Percentiles rank a stretch among this genome's conserved stretches.
Evolutionary conservation across 2,113 vertebrate species (phyloP).

Genomic region (Xiphophorus maculatus): DNA sequence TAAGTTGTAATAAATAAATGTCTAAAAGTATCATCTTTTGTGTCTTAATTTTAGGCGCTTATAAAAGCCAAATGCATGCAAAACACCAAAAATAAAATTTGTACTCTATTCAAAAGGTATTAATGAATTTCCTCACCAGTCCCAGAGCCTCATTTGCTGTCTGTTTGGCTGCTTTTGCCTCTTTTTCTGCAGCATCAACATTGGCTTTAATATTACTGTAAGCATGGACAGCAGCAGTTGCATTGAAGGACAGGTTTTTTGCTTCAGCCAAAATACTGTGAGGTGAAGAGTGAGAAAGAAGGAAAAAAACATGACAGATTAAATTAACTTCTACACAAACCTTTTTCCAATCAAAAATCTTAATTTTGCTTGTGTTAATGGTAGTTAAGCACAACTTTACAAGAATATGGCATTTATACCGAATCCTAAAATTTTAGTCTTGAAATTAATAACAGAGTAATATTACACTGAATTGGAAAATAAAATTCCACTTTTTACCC

Average conservation of each 20-base stretch:
- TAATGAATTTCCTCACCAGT: slow-evolving; percentile 81
- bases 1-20: not conserved
- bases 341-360: not conserved
- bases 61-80: not conserved
- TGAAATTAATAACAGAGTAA: no score
- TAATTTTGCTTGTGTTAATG: not conserved
- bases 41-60: not conserved
- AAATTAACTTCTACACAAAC: not conserved
- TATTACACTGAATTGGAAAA: not conserved
- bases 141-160: slow-evolving; percentile 85
- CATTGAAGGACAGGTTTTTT: slow-evolving; percentile 97
- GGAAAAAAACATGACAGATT: not conserved
- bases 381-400: no score
- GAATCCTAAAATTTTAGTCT: not conserved
- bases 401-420: not conserved
- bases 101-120: not conserved
- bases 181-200: slow-evolving; percentile 88
- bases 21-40: not conserved
- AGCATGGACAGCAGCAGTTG: slow-evolving; percentile 95
- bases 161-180: slow-evolving; percentile 87
- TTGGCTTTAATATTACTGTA: slow-evolving; percentile 95
- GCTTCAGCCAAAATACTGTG: slow-evolving; percentile 92
- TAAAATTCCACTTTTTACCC: not conserved
- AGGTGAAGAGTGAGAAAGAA: not conserved
- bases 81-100: not conserved